phyloP scores from a whole-genome alignment of 92 coral and sea anemone genomes.

The Diadumene lineata region DNA sequence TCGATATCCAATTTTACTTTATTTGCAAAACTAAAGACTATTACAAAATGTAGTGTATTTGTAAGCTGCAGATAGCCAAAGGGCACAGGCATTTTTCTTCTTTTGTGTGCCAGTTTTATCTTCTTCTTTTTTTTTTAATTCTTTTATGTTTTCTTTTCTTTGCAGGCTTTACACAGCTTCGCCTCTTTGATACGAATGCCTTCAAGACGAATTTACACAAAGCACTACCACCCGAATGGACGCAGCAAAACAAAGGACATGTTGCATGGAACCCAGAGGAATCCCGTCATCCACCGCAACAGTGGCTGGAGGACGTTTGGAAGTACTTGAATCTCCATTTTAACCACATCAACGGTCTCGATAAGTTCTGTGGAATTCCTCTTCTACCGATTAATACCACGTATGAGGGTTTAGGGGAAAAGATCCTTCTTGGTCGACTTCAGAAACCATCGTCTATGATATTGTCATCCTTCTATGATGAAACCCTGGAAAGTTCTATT shows the following conservation, averaged over 20 bases:
- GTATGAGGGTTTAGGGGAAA: constrained; percentile 7
- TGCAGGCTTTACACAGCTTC: constrained; percentile 61
- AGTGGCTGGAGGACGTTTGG: constrained; percentile 82
- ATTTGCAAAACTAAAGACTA: no score
- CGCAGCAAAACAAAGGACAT: constrained; percentile 12
- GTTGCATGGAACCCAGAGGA: constrained; percentile 62
- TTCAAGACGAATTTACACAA: constrained; percentile 44
- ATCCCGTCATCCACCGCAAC: constrained; percentile 54
- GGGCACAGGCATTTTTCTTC: no score
- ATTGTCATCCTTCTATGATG: constrained; percentile 35
- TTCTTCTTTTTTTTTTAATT: neutral
- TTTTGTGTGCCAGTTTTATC: neutral
- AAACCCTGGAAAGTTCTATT: constrained; percentile 23
- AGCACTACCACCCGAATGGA: constrained; percentile 61
- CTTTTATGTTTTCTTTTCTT: neutral
- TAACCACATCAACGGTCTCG: constrained; percentile 17
- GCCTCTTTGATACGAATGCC: constrained; percentile 43
- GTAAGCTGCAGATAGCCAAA: no score
- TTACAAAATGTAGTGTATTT: no score
- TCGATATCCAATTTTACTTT: no score
- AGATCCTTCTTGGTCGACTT: constrained; percentile 60
- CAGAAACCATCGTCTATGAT: constrained; percentile 43
- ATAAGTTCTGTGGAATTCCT: constrained; percentile 52
- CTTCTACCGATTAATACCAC: constrained; percentile 53
- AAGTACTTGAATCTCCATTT: constrained; percentile 58